Conservation (phyloP, 2,797 vertebrate species). For the Loris lydekkerianus region DNA sequence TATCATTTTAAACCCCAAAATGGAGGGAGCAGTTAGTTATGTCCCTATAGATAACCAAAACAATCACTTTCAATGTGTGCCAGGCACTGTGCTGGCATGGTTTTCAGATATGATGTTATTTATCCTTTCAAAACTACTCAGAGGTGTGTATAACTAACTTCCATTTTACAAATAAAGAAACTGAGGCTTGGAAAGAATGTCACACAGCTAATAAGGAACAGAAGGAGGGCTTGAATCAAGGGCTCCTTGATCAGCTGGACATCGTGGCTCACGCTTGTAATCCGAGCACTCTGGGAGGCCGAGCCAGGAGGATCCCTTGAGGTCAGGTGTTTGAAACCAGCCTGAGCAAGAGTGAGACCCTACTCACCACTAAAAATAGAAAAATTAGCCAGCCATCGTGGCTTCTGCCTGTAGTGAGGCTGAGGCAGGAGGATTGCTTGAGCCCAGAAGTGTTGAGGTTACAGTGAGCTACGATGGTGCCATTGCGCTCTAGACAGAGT, state of each 20-base stretch:
- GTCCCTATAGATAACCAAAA: not conserved
- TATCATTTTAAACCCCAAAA: not conserved
- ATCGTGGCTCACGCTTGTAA: not conserved
- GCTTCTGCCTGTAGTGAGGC: not conserved
- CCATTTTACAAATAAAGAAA: conserved; percentile 25
- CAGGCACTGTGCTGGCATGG: not conserved
- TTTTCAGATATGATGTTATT: not conserved
- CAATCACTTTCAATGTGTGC: not conserved
- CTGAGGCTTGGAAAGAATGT: not conserved
- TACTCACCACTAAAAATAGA: not conserved
- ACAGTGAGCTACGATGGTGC: not conserved
- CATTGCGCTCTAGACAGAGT: not conserved
- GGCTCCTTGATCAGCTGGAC: not conserved
- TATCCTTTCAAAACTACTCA: conserved; percentile 23
- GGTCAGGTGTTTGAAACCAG: not conserved
- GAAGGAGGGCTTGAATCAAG: not conserved
- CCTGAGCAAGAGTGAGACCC: not conserved
- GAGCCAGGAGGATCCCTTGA: not conserved
- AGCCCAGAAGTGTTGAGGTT: not conserved
- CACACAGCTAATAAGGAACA: not conserved
- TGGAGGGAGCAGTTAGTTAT: not conserved
- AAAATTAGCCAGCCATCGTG: not conserved
- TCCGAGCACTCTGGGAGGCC: not conserved
- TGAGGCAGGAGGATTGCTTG: not conserved
- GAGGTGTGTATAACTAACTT: not conserved